Evolutionary conservation across 2,113 vertebrate genomes (phyloP), one percentile per base, ranked within the genome.

Genomic region (Coryphaenoides rupestris): DNA sequence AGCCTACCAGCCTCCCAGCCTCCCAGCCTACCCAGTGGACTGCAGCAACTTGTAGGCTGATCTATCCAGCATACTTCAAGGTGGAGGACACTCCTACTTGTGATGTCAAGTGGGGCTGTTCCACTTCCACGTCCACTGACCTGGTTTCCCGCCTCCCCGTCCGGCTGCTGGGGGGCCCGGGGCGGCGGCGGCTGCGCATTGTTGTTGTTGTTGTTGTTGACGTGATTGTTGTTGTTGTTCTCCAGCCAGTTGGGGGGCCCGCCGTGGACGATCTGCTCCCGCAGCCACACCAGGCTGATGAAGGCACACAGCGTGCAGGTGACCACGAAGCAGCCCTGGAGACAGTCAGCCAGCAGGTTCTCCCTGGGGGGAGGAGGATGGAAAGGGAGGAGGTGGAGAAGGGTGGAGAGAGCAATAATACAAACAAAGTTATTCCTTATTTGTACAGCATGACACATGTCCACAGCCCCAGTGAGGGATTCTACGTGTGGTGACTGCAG

Each of bases 261-360:
- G 9, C 96, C 96, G 0, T 98, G 96, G 60, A 98, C 93, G 0
- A 98, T 98, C 87, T 99, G 96, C 73, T 99, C 96, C 72, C 96
- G 90, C 62, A 98, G 86, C 96, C 96, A 99, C 57, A 99, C 96
- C 63, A 99, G 93, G 78, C 96, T 98, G 84, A 98, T 98, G 86
- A 99, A 99, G 1, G 95, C 94, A 61, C 96, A 98, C n/a, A 99
- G 89, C 0, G 96, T 99, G 84, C 96, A 99, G 0, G 95, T 98
- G 60, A 99, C 96, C 86, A 99, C 95, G 72, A 98, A 98, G 78
- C 95, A 98, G 60, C 96, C 96, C 84, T 98, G 96, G 80, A 99
- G 90, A 84, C 95, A 99, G 85, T 98, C 96, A 0, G 95, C 94
- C 72, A 98, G 84, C 78, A 99, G 88, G 88, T 98, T 99, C 70